Base-by-base conservation (phyloP, 2,888 invertebrate genomes). In the Rapana venosa region DNA sequence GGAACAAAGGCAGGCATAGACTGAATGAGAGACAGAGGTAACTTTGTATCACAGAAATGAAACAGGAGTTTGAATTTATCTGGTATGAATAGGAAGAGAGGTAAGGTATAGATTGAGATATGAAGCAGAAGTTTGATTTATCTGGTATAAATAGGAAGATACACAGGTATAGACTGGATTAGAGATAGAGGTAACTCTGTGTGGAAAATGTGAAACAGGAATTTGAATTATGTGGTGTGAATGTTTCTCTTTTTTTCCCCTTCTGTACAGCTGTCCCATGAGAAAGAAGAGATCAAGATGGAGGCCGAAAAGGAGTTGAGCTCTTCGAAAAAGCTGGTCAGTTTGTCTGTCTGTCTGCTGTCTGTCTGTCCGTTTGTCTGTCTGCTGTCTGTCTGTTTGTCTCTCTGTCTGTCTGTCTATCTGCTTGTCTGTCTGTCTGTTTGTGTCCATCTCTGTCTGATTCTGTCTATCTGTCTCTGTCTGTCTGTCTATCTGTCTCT, bases 291-390 rank as follows among this genome's bases (percentile, higher is more conserved):
- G 61, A 90, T 94, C 88, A 93, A 92, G 70, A 90, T 91, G 56
- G 88, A 90, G 5, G 92, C 93, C 17, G 93, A 94, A 61, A 92
- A 93, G 86, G 94, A 95, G 35, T 94, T 94, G 88, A 93, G 92
- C 22, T 91, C 93, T 17, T 91, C 93, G 36, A 93, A 93, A 90
- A 93, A 92, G 92, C 87, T 93, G 91, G 95, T 95, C 92, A 92
- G 93, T 83, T 30, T 32, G 74, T 26, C 74, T 11, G 26, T 26
- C 74, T 22, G 13, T n/a, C 36, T 36, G 47, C 83, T 56, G 47
- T 84, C 13, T 17, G 6, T 84, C 6, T 84, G 47, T 26, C 11
- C 26, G 20, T 83, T 13, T 47, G 47, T 91, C 5, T 79, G 56
- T 84, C 56, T 84, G 8, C 13, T 47, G 15, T 83, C 26, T 26